phyloP scores from a whole-genome alignment of 2,797 vertebrate genomes.

The Mormyrops attenuatus region DNA sequence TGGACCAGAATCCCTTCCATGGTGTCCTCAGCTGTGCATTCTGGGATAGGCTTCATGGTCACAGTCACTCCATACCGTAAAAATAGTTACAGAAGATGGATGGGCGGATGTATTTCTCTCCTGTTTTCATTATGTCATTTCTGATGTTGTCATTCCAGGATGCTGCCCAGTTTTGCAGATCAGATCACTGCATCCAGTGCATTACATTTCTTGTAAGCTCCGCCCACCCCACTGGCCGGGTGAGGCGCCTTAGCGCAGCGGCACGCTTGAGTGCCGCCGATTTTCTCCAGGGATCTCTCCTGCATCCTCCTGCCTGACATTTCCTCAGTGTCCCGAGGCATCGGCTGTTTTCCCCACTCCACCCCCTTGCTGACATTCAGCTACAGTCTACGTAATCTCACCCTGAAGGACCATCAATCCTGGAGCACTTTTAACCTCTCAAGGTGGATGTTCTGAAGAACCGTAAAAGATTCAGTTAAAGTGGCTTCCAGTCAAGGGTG shows the following conservation, averaged over 20 bases:
- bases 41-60: background rate
- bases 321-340: conserved; percentile 48
- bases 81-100: background rate
- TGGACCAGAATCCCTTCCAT: background rate
- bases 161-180: background rate
- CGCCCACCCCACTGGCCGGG: background rate
- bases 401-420: conserved; percentile 29
- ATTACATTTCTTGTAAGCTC: background rate
- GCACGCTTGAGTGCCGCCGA: conserved; percentile 7
- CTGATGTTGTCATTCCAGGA: background rate
- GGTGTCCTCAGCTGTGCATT: background rate
- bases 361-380: conserved; percentile 44
- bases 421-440: conserved; percentile 4
- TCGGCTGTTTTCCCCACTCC: conserved; percentile 39
- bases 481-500: background rate
- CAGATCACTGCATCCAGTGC: background rate
- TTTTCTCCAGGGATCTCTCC: conserved; percentile 44
- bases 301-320: conserved; percentile 45
- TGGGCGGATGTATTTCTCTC: background rate
- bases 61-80: background rate
- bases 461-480: background rate
- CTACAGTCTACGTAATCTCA: conserved; percentile 27
- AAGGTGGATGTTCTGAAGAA: background rate
- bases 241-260: background rate
- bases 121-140: background rate